Base-by-base conservation (phyloP, 2,113 vertebrate genomes). In the Typhlomys cinereus region DNA sequence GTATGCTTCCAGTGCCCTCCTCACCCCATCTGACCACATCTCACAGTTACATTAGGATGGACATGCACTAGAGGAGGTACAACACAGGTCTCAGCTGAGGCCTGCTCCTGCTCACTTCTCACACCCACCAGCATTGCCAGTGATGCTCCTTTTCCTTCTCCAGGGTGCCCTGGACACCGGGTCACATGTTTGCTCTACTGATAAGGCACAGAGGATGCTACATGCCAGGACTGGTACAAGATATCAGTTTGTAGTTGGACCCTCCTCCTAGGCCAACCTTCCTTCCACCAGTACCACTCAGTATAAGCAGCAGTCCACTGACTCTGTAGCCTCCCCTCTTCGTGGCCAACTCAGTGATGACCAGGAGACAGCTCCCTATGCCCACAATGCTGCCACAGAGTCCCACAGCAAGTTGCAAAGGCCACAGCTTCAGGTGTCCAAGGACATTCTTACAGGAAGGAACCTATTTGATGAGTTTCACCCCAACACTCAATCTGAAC, bases 281-380 rank as follows among this genome's bases (percentile, higher is more conserved):
- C 31, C 80, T 59, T 21, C 9, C 7, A 25, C 5, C 36, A 39
- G 34, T 27, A 14, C 50, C n/a, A n/a, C n/a, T n/a, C n/a, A n/a
- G n/a, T n/a, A n/a, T n/a, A n/a, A n/a, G n/a, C n/a, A n/a, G n/a
- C n/a, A n/a, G n/a, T n/a, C n/a, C n/a, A n/a, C n/a, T n/a, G n/a
- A n/a, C 23, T 10, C 25, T 70, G 20, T 15, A 25, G 74, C 76
- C 46, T 12, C 14, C 46, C 73, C 29, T 9, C 27, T 25, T 21
- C 10, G 9, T 0, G 5, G 9, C n/a, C n/a, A n/a, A n/a, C n/a
- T n/a, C n/a, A 0, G 27, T 29, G 1, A 31, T 1, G 12, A 31
- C 11, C 15, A 41, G 69, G 34, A 67, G 31, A 52, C 27, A 34
- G 0, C 12, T 23, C 54, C 36, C 20, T 25, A 39, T 3, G 29